These are phyloP conservation scores for Centropus unirufus DNA, from an alignment of 2,113 vertebrate species.

Conservation along the genomic window DNA sequence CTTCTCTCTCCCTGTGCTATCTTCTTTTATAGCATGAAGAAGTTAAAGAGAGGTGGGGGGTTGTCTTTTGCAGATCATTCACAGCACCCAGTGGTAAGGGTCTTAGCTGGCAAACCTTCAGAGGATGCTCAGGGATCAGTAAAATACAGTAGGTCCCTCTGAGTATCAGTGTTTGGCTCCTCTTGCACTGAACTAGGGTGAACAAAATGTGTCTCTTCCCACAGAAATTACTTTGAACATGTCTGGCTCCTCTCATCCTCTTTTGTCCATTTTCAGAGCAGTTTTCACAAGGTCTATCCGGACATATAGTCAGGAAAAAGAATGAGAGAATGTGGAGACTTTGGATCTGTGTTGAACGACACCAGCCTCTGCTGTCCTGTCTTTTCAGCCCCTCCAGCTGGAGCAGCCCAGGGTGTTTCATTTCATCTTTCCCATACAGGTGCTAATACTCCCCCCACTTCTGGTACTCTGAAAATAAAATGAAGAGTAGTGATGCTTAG, in stretches of 20 bases:
- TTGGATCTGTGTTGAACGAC: not conserved
- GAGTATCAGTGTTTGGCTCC: not conserved
- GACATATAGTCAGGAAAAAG: not conserved
- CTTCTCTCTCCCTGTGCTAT: not conserved
- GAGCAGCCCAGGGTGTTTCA: not conserved
- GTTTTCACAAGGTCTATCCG: not conserved
- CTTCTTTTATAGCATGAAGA: not conserved
- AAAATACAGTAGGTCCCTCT: not conserved
- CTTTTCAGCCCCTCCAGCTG: not conserved
- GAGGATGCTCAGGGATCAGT: not conserved
- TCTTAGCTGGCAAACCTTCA: not conserved
- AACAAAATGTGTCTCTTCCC: not conserved
- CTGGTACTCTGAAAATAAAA: not conserved
- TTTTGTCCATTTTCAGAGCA: not conserved
- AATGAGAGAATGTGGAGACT: not conserved
- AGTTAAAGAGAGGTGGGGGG: fast-evolving
- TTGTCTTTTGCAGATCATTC: not conserved
- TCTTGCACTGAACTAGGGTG: not conserved
- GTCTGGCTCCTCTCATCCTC: not conserved
- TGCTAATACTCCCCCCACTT: fast-evolving
- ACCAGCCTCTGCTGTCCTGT: not conserved
- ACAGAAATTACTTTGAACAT: not conserved
- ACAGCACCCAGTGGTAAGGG: not conserved
- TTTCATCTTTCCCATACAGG: not conserved
- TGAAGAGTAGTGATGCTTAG: not conserved